phyloP scores from a whole-genome alignment of 2,113 vertebrate genomes.

The Macrotis lagotis region DNA sequence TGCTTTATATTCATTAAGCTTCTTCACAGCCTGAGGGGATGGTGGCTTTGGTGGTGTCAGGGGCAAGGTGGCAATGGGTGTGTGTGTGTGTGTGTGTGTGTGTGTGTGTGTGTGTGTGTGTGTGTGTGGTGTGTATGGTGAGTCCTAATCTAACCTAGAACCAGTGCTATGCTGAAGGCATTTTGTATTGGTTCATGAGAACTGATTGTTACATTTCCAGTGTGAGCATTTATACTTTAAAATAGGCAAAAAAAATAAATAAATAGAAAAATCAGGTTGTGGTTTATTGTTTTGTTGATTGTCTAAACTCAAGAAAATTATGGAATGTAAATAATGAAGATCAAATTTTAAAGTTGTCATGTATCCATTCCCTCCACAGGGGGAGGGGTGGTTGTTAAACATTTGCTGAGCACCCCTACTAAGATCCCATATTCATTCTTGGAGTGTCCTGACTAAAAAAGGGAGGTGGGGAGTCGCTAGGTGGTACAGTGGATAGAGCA shows the following conservation, averaged over 20 bases:
- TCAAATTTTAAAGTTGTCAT: background rate
- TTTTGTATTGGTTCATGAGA: background rate
- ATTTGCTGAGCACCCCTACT: background rate
- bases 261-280: background rate
- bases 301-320: background rate
- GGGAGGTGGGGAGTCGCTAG: too few species aligned
- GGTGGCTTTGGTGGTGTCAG: too few species aligned
- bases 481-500: too few species aligned
- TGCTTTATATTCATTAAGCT: background rate
- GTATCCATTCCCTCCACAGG: too few species aligned
- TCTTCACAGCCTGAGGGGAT: background rate
- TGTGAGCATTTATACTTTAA: background rate
- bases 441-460: background rate
- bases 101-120: too few species aligned
- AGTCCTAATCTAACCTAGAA: background rate
- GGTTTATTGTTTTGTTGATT: background rate
- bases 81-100: too few species aligned
- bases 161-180: background rate
- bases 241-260: too few species aligned
- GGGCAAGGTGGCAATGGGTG: too few species aligned
- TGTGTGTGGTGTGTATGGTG: too few species aligned
- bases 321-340: background rate
- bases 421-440: background rate
- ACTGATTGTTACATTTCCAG: background rate
- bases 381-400: background rate